Conservation (phyloP, 2,888 invertebrate species). For the Hirtodrosophila cameraria region DNA sequence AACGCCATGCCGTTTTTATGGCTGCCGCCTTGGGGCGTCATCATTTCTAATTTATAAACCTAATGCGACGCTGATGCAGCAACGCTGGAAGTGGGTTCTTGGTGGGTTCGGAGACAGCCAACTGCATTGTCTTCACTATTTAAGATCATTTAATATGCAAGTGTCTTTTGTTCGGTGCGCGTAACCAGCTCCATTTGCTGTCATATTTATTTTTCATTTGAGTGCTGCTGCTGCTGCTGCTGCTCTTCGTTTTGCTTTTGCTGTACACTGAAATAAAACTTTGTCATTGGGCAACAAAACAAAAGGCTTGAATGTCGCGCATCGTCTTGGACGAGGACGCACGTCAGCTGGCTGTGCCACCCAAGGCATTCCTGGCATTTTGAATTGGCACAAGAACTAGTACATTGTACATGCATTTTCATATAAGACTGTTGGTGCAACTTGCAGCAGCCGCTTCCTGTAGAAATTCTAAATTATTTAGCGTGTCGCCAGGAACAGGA, state of each 20-base stretch:
- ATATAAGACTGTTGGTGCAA: conserved; percentile 57
- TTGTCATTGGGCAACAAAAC: conserved; percentile 75
- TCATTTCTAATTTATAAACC: conserved; percentile 79
- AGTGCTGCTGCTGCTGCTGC: too few relatives aligned
- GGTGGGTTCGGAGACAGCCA: too few relatives aligned
- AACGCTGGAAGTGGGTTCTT: too few relatives aligned
- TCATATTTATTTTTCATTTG: conserved; percentile 80
- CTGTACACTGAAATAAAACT: conserved; percentile 72
- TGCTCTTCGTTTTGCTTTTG: too few relatives aligned
- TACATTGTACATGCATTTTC: conserved; percentile 75
- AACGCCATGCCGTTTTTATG: conserved; percentile 37
- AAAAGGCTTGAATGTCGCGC: conserved; percentile 66
- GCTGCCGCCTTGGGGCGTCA: conserved; percentile 54
- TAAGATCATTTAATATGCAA: conserved; percentile 80
- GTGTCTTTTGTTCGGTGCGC: conserved; percentile 66
- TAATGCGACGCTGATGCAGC: conserved; percentile 67
- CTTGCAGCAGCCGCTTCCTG: conserved; percentile 36
- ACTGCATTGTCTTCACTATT: conserved; percentile 72
- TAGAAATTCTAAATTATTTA: conserved; percentile 76
- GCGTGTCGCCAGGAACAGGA: conserved; percentile 51
- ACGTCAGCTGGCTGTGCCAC: conserved; percentile 62
- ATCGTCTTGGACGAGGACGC: conserved; percentile 50
- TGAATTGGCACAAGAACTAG: conserved; percentile 55
- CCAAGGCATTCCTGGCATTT: conserved; percentile 30
- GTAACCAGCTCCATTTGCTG: conserved; percentile 61